Percentiles rank a stretch among this genome's conserved stretches.
Evolutionary conservation across 2,113 vertebrate genomes (phyloP).

Genomic region (Pampusana beccarii): DNA sequence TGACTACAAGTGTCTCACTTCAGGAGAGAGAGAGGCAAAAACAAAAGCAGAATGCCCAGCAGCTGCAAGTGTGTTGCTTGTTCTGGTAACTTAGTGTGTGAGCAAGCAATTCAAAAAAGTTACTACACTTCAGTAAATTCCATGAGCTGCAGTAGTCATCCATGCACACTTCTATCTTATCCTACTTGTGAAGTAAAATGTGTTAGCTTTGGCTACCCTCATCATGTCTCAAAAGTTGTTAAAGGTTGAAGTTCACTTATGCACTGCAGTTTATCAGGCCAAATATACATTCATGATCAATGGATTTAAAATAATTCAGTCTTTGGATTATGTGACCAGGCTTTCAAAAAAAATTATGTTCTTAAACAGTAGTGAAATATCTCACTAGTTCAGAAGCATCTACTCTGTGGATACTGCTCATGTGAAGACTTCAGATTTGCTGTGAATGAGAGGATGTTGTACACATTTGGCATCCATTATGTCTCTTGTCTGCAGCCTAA

Average conservation of each 20-base stretch:
- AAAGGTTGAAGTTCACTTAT: background rate
- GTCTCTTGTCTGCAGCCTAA: background rate
- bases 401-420: background rate
- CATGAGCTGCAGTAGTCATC: background rate
- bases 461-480: background rate
- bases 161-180: background rate
- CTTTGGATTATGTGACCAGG: accelerated
- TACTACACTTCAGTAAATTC: background rate
- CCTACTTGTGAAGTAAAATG: background rate
- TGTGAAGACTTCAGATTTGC: background rate
- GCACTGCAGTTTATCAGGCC: background rate
- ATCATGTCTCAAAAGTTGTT: background rate
- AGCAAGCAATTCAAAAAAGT: background rate
- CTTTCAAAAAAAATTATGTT: background rate
- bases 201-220: background rate
- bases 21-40: background rate
- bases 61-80: background rate
- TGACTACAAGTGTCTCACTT: background rate
- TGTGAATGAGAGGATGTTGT: background rate
- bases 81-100: background rate
- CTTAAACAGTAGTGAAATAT: background rate
- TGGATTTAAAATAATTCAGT: background rate
- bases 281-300: background rate
- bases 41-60: accelerated
- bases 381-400: background rate